Percentiles rank a stretch among this genome's conserved stretches.
Evolutionary conservation across 1,140 invertebrate species (phyloP).

Genomic region (Euglossa dilemma): DNA sequence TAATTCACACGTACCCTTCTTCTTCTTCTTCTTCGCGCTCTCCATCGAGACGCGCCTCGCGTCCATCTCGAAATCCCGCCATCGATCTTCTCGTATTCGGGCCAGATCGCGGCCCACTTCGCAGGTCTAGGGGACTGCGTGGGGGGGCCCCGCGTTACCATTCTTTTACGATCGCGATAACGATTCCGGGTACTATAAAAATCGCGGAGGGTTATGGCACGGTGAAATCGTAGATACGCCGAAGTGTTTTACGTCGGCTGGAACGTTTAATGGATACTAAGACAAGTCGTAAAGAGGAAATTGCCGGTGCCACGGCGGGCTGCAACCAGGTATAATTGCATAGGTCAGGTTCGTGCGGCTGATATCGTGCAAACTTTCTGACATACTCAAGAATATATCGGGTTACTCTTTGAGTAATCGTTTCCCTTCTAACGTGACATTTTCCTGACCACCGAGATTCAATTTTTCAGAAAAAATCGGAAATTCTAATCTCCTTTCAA

Average conservation of each 20-base stretch:
- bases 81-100: not conserved
- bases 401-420: not conserved
- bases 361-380: constrained; percentile 12
- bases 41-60: not conserved
- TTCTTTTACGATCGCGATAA: constrained; percentile 22
- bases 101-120: not conserved
- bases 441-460: not conserved
- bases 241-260: not conserved
- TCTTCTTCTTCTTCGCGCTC: too few species aligned
- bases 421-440: not conserved
- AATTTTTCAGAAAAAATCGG: too few species aligned
- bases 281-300: constrained; percentile 27
- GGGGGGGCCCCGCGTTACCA: not conserved
- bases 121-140: not conserved
- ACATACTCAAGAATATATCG: not conserved
- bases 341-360: constrained; percentile 19
- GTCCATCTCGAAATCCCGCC: not conserved
- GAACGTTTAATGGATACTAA: constrained; percentile 7
- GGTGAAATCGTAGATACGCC: constrained; percentile 14
- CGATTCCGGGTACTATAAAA: constrained; percentile 8
- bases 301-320: not conserved
- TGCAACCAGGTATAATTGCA: constrained; percentile 8
- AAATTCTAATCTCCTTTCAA: too few species aligned
- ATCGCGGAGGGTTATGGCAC: not conserved
- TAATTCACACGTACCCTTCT: constrained; percentile 78